Percentiles rank a stretch among this genome's conserved stretches.
Conservation (phyloP, 2,113 vertebrate species). For the Sander lucioperca region DNA sequence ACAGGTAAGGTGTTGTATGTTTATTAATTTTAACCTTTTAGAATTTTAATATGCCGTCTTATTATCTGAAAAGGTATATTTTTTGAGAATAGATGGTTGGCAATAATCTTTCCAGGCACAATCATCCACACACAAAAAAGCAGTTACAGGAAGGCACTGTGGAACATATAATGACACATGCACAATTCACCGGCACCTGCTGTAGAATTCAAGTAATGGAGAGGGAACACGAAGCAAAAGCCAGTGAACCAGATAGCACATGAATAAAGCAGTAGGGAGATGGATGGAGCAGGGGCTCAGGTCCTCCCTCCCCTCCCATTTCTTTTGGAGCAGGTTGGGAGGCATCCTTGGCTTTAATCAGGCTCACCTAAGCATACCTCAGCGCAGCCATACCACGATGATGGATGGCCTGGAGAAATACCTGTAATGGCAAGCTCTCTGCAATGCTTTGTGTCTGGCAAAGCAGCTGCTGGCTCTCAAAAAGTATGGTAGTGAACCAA, state of each 20-base stretch:
- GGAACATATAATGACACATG: conserved; percentile 62
- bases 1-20: background rate
- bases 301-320: conserved; percentile 52
- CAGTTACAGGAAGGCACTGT: conserved; percentile 30
- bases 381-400: conserved; percentile 60
- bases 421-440: conserved; percentile 58
- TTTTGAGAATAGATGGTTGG: conserved; percentile 30
- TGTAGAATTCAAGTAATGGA: conserved; percentile 71
- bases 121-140: conserved; percentile 52
- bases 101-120: conserved; percentile 43
- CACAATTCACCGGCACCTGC: conserved; percentile 69
- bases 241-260: conserved; percentile 69
- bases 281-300: conserved; percentile 61
- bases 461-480: conserved; percentile 20
- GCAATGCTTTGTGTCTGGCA: conserved; percentile 45
- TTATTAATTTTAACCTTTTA: background rate
- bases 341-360: conserved; percentile 79
- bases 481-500: conserved; percentile 13
- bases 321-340: conserved; percentile 65
- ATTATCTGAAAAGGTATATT: conserved; percentile 30
- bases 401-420: conserved; percentile 77
- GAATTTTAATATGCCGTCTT: background rate
- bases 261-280: conserved; percentile 78
- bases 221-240: conserved; percentile 64
- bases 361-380: conserved; percentile 76